Conservation (phyloP, 2,797 vertebrate genomes). For the Urosaurus nigricauda region DNA sequence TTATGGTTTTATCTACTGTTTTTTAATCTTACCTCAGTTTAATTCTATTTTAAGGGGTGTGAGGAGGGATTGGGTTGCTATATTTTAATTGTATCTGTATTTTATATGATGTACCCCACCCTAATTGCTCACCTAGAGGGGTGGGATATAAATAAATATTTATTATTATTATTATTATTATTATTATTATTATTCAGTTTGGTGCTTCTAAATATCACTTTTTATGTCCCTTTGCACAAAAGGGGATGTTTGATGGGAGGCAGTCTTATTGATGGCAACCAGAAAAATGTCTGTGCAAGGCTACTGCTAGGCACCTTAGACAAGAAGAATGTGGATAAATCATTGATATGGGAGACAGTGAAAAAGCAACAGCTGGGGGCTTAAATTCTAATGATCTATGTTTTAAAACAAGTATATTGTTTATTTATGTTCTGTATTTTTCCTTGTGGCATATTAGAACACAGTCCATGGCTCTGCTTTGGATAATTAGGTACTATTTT, state of each 20-base stretch:
- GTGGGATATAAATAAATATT: no score
- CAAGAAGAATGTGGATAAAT: background rate
- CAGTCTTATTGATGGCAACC: background rate
- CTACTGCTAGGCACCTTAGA: background rate
- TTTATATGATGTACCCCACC: no score
- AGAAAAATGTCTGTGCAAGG: background rate
- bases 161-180: no score
- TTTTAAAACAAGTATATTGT: background rate
- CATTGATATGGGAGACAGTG: background rate
- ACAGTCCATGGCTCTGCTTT: background rate
- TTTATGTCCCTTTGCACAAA: background rate
- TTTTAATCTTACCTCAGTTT: no score
- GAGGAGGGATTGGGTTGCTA: no score
- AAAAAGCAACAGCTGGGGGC: background rate
- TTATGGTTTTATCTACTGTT: no score
- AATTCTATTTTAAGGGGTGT: no score
- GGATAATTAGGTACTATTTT: constrained; percentile 16
- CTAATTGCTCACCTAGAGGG: no score
- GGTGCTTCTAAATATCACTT: background rate
- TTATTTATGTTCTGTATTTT: constrained; percentile 3
- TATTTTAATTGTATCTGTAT: no score
- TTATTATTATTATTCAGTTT: background rate
- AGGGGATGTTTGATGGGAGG: background rate
- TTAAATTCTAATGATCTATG: background rate
- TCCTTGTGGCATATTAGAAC: background rate